Conservation (phyloP, 2,888 invertebrate genomes). For the Carterocephalus palaemon region DNA sequence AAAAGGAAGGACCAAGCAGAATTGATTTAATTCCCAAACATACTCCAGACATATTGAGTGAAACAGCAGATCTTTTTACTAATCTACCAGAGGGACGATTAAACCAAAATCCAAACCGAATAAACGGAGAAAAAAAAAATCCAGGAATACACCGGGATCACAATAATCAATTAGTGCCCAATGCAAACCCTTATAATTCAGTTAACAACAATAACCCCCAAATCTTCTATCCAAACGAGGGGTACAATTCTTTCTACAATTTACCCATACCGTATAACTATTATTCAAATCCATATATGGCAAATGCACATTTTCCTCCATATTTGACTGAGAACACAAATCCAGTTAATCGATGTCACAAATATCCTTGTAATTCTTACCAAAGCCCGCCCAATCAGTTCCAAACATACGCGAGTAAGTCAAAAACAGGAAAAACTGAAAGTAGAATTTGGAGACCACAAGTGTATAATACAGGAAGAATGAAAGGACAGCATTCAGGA, state of each 20-base stretch:
- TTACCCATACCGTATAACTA: slow-evolving; percentile 8
- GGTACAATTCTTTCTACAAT: background rate
- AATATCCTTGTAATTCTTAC: background rate
- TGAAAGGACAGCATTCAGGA: background rate
- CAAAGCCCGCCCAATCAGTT: background rate
- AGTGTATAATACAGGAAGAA: background rate
- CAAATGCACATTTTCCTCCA: background rate
- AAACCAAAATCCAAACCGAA: background rate
- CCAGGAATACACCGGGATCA: background rate
- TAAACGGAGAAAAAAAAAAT: background rate
- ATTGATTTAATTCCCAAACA: slow-evolving; percentile 20
- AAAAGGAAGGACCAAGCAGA: slow-evolving; percentile 33
- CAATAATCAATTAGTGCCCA: slow-evolving; percentile 1
- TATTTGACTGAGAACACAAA: background rate
- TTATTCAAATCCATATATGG: background rate
- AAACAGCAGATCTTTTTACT: slow-evolving; percentile 52
- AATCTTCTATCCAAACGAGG: background rate
- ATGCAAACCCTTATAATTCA: background rate
- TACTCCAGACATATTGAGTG: slow-evolving; percentile 51
- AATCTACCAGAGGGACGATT: slow-evolving; percentile 35
- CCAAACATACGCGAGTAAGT: background rate
- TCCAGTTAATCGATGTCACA: background rate
- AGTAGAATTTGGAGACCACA: background rate
- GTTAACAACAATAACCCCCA: background rate
- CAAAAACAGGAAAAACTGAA: background rate